These are phyloP conservation scores for Cydia amplana DNA, from an alignment of 1,140 invertebrate species.

Conservation along the genomic window DNA sequence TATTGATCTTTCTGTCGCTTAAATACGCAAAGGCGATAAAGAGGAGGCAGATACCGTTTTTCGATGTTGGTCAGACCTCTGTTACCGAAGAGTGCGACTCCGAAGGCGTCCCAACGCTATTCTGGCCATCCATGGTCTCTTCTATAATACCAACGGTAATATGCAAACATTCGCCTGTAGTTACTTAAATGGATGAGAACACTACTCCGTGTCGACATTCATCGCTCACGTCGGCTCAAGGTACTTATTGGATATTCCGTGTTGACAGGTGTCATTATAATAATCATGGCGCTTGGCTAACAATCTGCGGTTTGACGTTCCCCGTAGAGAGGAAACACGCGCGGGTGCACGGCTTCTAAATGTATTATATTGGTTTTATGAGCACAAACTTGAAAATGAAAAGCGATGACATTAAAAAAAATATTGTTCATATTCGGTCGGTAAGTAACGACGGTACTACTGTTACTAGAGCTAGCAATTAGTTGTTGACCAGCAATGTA, in stretches of 20 bases:
- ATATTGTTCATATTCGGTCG: no score
- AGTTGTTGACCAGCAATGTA: no score
- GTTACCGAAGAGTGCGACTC: no score
- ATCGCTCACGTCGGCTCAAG: slow-evolving; percentile 5
- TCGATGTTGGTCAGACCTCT: no score
- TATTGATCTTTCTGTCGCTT: no score
- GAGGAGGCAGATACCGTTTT: no score
- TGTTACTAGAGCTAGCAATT: no score
- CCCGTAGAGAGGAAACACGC: neutral
- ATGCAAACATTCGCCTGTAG: neutral
- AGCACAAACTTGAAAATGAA: no score
- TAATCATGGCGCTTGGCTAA: slow-evolving; percentile 18
- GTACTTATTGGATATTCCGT: slow-evolving; percentile 19
- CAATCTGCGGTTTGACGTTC: slow-evolving; percentile 11
- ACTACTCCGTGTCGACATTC: neutral
- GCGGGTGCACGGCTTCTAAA: neutral
- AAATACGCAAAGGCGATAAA: no score
- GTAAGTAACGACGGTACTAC: no score
- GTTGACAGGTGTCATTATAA: slow-evolving; percentile 21
- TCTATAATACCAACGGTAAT: neutral
- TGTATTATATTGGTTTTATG: neutral
- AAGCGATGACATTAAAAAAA: no score
- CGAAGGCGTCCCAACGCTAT: neutral
- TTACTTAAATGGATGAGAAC: neutral
- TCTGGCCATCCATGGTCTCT: neutral